Base-by-base conservation (phyloP, 2,888 invertebrate genomes). In the Amblyjoppa proteus region DNA sequence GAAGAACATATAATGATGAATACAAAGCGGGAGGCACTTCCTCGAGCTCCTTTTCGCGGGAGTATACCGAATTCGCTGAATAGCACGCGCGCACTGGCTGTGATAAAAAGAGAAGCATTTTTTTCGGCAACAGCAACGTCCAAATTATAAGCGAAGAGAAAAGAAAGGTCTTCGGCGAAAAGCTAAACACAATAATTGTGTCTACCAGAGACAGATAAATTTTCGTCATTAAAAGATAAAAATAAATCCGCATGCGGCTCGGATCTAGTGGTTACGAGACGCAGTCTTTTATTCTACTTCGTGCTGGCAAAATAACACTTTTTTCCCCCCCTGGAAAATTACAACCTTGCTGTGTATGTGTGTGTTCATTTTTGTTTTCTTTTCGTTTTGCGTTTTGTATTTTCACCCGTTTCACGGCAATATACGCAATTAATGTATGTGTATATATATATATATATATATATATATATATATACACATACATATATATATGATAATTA, bases 291-390 rank as follows among this genome's bases (percentile, higher is more conserved):
- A 86, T 83, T 84, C 78, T 86, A 85, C 68, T 83, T 83, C 68
- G 80, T 77, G 83, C 80, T 83, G 83, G 73, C 74, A 83, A 83
- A 85, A 85, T 80, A 85, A 82, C 73, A 83, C 80, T 51, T 66
- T 79, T 83, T 83, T 80, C 66, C 73, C 80, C 38, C 49, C 53
- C 74, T 83, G 73, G 84, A 90, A 64, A 87, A 90, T 90, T 90
- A 90, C 89, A 91, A 89, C 85, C 83, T 87, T 74, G 81, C 77
- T 85, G 81, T 83, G 87, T 86, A 68, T 38, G 64, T 64, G 34
- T 64, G 34, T 64, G 64, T 64, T 34, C 9, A 38, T 53, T 51
- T 51, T 16, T 56, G 1, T 70, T 74, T 64, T 76, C 49, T 28
- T 66, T 66, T 58, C 31, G 3, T 49, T n/a, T 71, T 61, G 13